These are phyloP conservation scores for Allobates femoralis DNA, from an alignment of 2,797 vertebrate genomes.

Conservation along the genomic window DNA sequence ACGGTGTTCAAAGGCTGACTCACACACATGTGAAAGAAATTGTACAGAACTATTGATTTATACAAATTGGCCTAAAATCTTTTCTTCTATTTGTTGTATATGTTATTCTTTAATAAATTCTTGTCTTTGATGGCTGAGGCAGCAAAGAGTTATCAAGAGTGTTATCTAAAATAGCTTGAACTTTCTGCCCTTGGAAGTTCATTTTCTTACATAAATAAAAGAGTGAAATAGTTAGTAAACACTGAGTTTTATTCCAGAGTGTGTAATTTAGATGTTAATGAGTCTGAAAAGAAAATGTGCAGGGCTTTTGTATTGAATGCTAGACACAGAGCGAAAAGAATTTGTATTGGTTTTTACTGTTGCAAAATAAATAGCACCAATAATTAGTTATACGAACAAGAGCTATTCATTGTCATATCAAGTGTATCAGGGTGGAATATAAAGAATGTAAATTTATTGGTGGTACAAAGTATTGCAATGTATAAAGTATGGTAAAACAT, in stretches of 20 bases:
- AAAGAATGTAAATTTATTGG: not conserved
- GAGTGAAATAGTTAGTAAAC: not conserved
- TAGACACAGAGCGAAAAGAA: not conserved
- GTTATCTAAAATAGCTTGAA: not conserved
- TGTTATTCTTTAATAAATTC: no score
- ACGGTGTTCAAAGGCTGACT: no score
- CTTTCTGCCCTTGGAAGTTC: not conserved
- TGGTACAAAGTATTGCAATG: no score
- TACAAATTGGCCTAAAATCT: no score
- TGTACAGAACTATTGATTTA: no score
- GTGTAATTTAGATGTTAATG: not conserved
- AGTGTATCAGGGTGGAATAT: not conserved
- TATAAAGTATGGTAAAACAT: no score
- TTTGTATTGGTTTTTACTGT: not conserved
- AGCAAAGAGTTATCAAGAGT: no score
- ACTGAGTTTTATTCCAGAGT: not conserved
- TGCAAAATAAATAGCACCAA: conserved; percentile 2
- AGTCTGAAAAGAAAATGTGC: not conserved
- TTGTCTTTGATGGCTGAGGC: no score
- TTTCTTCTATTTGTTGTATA: no score
- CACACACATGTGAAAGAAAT: no score
- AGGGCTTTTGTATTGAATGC: not conserved
- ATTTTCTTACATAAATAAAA: not conserved
- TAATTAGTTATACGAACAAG: not conserved
- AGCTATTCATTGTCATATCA: not conserved